A percentile compares a stretch with the other conserved stretches of the same genome.
Evolutionary conservation across 2,113 vertebrate genomes (phyloP).

Genomic region (Semicossyphus pulcher): DNA sequence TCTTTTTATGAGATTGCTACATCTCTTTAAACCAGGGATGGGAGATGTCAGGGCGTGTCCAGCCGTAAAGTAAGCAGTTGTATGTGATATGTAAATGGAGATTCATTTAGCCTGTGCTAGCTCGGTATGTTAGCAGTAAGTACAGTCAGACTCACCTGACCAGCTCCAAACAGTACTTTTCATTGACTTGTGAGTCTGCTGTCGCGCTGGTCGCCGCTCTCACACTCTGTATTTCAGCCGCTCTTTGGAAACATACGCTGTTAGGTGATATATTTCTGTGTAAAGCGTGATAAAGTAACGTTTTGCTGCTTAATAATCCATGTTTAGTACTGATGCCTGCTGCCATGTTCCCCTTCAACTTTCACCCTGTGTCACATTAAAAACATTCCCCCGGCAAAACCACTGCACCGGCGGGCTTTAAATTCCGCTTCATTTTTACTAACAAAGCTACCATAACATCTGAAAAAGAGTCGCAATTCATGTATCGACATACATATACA

Average conservation of each 20-base stretch:
- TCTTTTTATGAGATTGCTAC: too few relatives aligned
- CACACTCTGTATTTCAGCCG: conserved; percentile 41
- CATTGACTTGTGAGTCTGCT: conserved; percentile 36
- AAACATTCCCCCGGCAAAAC: conserved; percentile 6
- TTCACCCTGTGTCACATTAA: conserved; percentile 42
- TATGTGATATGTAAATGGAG: too few relatives aligned
- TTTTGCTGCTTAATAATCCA: conserved; percentile 46
- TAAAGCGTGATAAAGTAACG: conserved; percentile 15
- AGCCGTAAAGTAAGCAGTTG: too few relatives aligned
- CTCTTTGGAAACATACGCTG: conserved; percentile 20
- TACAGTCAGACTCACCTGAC: conserved; percentile 80
- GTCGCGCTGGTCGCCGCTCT: conserved; percentile 51
- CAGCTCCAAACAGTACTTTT: conserved; percentile 80
- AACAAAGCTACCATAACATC: too few relatives aligned
- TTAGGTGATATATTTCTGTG: conserved; percentile 20
- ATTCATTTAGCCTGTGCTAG: not conserved
- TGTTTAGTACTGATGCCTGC: conserved; percentile 48
- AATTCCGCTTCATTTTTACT: not conserved
- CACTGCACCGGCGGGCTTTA: too few relatives aligned
- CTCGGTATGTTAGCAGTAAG: not conserved
- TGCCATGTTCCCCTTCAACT: conserved; percentile 82
- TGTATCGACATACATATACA: too few relatives aligned
- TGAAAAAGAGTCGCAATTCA: too few relatives aligned
- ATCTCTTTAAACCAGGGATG: too few relatives aligned
- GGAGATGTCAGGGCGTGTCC: too few relatives aligned